A percentile compares a stretch with the other conserved stretches of the same genome.
Conservation (phyloP, 1,140 invertebrate species). For the Triops longicaudatus region DNA sequence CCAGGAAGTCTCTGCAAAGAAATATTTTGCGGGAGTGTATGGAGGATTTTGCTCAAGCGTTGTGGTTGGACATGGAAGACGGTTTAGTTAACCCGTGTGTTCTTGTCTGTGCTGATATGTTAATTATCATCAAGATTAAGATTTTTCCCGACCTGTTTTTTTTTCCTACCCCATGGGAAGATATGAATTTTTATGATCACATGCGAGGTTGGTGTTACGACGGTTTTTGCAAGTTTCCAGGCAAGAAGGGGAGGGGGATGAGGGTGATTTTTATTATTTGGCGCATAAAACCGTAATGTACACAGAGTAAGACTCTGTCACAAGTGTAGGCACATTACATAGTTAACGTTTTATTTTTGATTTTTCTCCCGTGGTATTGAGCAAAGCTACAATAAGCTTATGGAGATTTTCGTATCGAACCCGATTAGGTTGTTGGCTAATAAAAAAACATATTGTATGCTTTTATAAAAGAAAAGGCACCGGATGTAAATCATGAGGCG, state of each 20-base stretch:
- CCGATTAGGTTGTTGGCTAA: no score
- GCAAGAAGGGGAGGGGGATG: not conserved
- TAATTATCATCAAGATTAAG: not conserved
- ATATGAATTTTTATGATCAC: not conserved
- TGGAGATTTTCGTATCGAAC: not conserved
- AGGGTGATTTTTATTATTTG: not conserved
- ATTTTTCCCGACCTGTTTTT: not conserved
- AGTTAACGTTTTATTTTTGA: not conserved
- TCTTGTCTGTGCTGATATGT: not conserved
- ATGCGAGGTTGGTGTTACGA: not conserved
- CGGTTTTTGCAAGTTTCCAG: not conserved
- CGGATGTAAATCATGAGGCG: no score
- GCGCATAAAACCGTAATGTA: not conserved
- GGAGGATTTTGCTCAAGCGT: slow-evolving; percentile 11
- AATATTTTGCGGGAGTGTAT: not conserved
- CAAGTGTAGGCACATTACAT: not conserved
- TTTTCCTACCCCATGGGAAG: not conserved
- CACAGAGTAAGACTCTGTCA: not conserved
- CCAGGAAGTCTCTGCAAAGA: not conserved
- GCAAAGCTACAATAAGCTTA: not conserved
- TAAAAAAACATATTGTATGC: no score
- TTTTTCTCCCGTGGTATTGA: not conserved
- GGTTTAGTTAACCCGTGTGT: not conserved
- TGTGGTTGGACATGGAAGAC: not conserved
- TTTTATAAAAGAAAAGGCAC: no score